Evolutionary conservation across 2,113 vertebrate species (phyloP).

Genomic region (Larimichthys polyactis): DNA sequence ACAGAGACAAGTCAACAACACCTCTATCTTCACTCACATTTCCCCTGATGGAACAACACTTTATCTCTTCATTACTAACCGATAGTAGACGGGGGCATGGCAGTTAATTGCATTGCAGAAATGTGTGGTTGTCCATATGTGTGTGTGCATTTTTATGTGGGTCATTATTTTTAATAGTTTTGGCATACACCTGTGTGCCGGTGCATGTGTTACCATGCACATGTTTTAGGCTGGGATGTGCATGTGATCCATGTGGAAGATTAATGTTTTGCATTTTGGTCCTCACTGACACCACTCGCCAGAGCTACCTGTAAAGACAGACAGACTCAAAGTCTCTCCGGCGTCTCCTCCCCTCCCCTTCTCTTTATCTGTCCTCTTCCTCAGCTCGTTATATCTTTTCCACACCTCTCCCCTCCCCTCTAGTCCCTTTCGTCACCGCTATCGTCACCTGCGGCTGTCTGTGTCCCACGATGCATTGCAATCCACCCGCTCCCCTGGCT

Average conservation of each 20-base stretch:
- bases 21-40: slow-evolving; percentile 72
- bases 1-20: slow-evolving; percentile 78
- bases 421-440: slow-evolving; percentile 65
- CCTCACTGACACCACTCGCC: neutral
- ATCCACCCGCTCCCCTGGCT: slow-evolving; percentile 41
- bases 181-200: neutral
- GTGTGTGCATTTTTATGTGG: slow-evolving; percentile 2
- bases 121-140: neutral
- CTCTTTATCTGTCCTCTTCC: slow-evolving; percentile 50
- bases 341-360: slow-evolving; percentile 22
- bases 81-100: slow-evolving; percentile 57
- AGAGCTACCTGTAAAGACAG: slow-evolving; percentile 33
- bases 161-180: slow-evolving; percentile 19
- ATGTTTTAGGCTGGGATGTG: neutral
- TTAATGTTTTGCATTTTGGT: neutral
- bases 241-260: slow-evolving; percentile 13
- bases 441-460: slow-evolving; percentile 71
- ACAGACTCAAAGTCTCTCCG: slow-evolving; percentile 20
- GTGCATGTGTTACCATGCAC: neutral
- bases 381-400: slow-evolving; percentile 51
- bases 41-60: slow-evolving; percentile 68
- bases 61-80: slow-evolving; percentile 76
- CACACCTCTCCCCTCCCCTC: slow-evolving; percentile 48
- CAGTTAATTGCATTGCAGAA: slow-evolving; percentile 66
- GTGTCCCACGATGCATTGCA: slow-evolving; percentile 77